Base-by-base conservation (phyloP, 64 coral and sea anemone species). In the Hydrozoanthus tunicans region DNA sequence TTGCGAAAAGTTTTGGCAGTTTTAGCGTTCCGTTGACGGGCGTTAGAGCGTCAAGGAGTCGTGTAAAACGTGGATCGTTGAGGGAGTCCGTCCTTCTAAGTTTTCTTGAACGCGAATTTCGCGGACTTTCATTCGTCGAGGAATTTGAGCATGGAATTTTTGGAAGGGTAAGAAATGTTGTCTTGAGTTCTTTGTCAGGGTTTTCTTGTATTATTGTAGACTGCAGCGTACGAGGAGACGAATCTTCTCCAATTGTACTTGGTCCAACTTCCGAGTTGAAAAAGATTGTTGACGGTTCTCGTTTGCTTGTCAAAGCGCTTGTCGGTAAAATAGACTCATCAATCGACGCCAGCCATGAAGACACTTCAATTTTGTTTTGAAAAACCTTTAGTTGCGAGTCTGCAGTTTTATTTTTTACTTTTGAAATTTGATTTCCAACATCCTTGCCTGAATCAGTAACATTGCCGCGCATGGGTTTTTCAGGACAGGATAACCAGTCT, bases 111-210 rank as follows among this genome's bases (percentile, higher is more conserved):
- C 78, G 56, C 61, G 78, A 27, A 80, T 12, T n/a, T 11, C 78
- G 78, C 17, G 58, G 56, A 26, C 78, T 61, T 58, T 0, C 78
- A 43, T 43, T 43, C 32, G 32, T 43, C 1, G 78, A 80, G n/a
- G 78, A 80, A 59, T 27, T 58, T 24, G 78, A 80, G 24, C 56
- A 80, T 26, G 78, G 53, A 56, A 80, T 80, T 61, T 80, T 80
- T 10, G 78, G 78, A 80, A 80, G 78, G 11, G 78, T 80, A 80
- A 80, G 57, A 59, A 24, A 43, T 14, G 7, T 23, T 5, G 56
- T 13, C 17, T 80, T 80, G 8, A 24, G 56, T 11, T 55, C 56
- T 59, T 60, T 61, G 20, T 80, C 78, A 5, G 78, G 58, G 0
- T 57, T 32, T 80, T 77, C 73, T 4, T 53, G 32, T 51, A 51